Percentiles rank a stretch among this genome's conserved stretches.
phyloP scores from a whole-genome alignment of 2,888 invertebrate genomes.

The Ellobium chinense region DNA sequence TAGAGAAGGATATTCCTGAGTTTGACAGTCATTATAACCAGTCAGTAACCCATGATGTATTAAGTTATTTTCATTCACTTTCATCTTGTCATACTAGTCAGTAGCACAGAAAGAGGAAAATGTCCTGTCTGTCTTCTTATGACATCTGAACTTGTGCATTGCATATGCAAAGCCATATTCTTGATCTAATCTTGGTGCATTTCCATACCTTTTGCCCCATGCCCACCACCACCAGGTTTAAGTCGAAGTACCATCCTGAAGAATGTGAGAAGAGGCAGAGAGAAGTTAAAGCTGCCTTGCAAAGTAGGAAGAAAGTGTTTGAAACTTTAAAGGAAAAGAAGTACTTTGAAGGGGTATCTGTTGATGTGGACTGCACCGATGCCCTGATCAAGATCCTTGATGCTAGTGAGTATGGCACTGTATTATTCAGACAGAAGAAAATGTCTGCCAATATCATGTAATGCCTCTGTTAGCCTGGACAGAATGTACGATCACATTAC shows the following conservation, averaged over 20 bases:
- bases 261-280: slow-evolving; percentile 94
- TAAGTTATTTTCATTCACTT: too few species aligned
- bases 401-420: slow-evolving; percentile 82
- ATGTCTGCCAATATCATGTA: too few species aligned
- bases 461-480: too few species aligned
- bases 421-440: too few species aligned
- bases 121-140: too few species aligned
- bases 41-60: too few species aligned
- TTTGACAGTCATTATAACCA: too few species aligned
- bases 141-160: too few species aligned
- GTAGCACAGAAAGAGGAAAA: too few species aligned
- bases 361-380: slow-evolving; percentile 90
- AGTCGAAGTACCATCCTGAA: slow-evolving; percentile 98
- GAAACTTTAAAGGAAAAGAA: slow-evolving; percentile 86
- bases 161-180: neutral
- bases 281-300: slow-evolving; percentile 87
- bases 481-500: too few species aligned
- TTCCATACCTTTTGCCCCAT: neutral
- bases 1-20: too few species aligned
- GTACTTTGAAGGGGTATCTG: slow-evolving; percentile 87
- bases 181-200: neutral
- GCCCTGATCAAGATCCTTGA: slow-evolving; percentile 93
- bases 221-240: slow-evolving; percentile 89
- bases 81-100: too few species aligned
- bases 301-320: slow-evolving; percentile 93